Conservation (phyloP, 2,113 vertebrate species). For the Candoia aspera region DNA sequence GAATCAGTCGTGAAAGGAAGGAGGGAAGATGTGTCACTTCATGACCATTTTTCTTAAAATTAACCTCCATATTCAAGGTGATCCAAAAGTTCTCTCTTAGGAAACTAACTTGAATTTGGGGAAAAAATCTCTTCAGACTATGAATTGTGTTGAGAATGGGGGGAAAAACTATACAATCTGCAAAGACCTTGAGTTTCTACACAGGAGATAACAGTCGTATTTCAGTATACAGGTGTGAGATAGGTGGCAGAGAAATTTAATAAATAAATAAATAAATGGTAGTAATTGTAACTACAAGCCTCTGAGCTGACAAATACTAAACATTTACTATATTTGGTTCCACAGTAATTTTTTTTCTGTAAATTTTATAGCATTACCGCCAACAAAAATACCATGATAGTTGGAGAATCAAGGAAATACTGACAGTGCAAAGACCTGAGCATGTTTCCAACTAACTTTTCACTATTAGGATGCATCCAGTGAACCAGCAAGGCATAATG, state of each 20-base stretch:
- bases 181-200: constrained; percentile 2
- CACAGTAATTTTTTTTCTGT: background rate
- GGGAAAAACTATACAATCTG: background rate
- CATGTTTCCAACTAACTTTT: background rate
- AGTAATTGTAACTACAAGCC: constrained; percentile 30
- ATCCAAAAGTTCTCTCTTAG: background rate
- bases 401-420: background rate
- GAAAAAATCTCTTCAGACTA: background rate
- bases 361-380: background rate
- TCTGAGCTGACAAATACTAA: constrained; percentile 7
- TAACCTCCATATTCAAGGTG: background rate
- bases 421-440: too few relatives aligned
- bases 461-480: background rate
- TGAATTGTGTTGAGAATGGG: constrained; percentile 10
- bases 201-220: constrained; percentile 36
- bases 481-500: background rate
- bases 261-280: too few relatives aligned
- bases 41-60: background rate
- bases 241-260: too few relatives aligned
- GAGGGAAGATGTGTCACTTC: background rate
- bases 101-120: background rate
- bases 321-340: background rate
- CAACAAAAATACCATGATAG: background rate
- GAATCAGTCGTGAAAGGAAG: too few relatives aligned
- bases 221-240: constrained; percentile 46